Evolutionary conservation across 2,888 invertebrate species (phyloP), one percentile per base, ranked within the genome.

Genomic region (Cybosia mesomella): DNA sequence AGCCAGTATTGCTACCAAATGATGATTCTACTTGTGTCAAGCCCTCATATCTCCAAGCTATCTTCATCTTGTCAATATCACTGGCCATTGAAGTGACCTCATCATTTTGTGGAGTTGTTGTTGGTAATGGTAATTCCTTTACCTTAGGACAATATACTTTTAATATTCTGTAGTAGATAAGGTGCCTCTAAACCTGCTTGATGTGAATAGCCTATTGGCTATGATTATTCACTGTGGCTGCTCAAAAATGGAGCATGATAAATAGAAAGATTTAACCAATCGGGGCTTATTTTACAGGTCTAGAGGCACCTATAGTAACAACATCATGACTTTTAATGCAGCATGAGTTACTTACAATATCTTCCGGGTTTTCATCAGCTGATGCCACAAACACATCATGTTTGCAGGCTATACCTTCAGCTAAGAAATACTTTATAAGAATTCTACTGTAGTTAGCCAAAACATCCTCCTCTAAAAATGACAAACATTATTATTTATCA

Each of bases 11-110:
- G 73, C 82, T 91, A 78, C 92, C 95, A 92, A 90, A 94, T 79
- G 88, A 95, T 80, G 83, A 93, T 75, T 97, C 96, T 0, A 96
- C 95, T 69, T 96, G 94, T 39, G 96, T 96, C 77, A 98, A 95
- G 73, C 97, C 97, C 86, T 98, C 97, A 90, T 98, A 98, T 70
- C 98, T 95, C 97, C 98, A 98, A 0, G 98, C 98, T 87, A 98
- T 98, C 87, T 97, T 97, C 96, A 98, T 96, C 79, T 97, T 96
- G 76, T 96, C 95, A 53, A 92, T 85, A 70, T 83, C 85, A 39
- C 79, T 78, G 32, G 80, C 69, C 24, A 80, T 83, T 59, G 87
- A 77, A 43, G 83, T 89, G 61, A 81, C 76, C 72, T 95, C 95
- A 79, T 93, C 93, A 68, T 93, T 90, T 72, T 93, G 91, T 65